These are phyloP conservation scores for Eurystomus glaucurus DNA, from an alignment of 2,797 vertebrate genomes.

Conservation along the genomic window DNA sequence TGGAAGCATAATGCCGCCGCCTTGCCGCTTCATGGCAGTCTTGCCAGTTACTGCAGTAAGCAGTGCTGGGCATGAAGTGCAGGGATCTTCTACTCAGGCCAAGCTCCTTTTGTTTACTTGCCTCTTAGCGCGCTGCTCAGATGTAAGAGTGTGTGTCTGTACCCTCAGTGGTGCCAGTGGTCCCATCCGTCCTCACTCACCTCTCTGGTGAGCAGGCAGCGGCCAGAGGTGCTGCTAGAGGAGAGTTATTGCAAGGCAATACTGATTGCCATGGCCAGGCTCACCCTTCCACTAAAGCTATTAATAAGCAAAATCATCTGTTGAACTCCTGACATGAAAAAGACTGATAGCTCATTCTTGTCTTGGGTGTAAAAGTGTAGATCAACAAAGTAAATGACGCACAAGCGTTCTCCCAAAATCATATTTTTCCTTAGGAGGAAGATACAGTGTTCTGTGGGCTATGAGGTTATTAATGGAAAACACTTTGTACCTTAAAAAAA, in stretches of 20 bases:
- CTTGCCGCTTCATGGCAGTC: not conserved
- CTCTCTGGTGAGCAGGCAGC: not conserved
- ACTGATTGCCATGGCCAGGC: rapidly evolving
- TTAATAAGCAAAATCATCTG: not conserved
- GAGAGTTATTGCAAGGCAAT: not conserved
- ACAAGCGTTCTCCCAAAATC: not conserved
- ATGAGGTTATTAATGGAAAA: not conserved
- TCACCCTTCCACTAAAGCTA: not conserved
- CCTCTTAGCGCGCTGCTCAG: not conserved
- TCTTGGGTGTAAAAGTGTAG: not conserved
- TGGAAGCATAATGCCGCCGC: rapidly evolving
- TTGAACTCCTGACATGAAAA: not conserved
- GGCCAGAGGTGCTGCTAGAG: not conserved
- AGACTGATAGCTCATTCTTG: not conserved
- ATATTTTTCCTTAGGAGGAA: not conserved
- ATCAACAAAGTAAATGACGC: not conserved
- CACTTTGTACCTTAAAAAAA: not conserved
- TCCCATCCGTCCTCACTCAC: rapidly evolving
- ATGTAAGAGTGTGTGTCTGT: rapidly evolving
- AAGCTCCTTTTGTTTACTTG: not conserved
- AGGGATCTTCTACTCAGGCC: not conserved
- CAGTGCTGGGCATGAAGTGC: not conserved
- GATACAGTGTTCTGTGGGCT: not conserved
- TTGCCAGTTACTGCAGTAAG: not conserved
- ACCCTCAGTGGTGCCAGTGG: rapidly evolving